These are phyloP conservation scores for Characodon lateralis DNA, from an alignment of 2,797 vertebrate species.

Conservation along the genomic window DNA sequence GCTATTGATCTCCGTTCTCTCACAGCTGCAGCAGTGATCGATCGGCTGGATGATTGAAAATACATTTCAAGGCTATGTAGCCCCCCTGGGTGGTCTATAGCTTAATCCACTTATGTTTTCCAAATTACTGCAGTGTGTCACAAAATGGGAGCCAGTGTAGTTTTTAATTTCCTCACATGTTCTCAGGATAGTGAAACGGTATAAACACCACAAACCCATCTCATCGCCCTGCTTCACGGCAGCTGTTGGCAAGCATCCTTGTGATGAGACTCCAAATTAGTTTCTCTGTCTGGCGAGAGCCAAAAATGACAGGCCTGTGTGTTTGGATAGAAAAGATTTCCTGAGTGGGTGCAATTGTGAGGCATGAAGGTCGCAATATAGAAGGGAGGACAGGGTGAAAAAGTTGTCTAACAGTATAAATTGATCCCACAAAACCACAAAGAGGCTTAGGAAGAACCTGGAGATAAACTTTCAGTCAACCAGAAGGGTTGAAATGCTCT, in stretches of 20 bases:
- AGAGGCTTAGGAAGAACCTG: slow-evolving; percentile 23
- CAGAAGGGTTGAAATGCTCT: not conserved
- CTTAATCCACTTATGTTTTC: slow-evolving; percentile 54
- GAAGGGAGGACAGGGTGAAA: slow-evolving; percentile 15
- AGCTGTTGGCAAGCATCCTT: slow-evolving; percentile 33
- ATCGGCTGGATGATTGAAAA: slow-evolving; percentile 51
- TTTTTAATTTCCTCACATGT: slow-evolving; percentile 36
- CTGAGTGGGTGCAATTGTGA: slow-evolving; percentile 21
- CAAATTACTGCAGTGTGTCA: slow-evolving; percentile 63
- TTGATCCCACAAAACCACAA: slow-evolving; percentile 18
- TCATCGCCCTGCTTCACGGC: slow-evolving; percentile 2
- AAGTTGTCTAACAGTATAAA: slow-evolving; percentile 32
- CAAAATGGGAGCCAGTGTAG: slow-evolving; percentile 34
- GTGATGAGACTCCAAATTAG: slow-evolving; percentile 66
- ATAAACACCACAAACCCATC: not conserved
- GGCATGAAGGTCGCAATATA: slow-evolving; percentile 23
- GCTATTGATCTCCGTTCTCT: slow-evolving; percentile 49
- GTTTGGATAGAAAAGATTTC: slow-evolving; percentile 38
- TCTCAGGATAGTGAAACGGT: slow-evolving; percentile 10
- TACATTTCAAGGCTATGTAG: slow-evolving; percentile 39
- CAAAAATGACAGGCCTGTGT: slow-evolving; percentile 21
- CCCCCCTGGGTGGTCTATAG: slow-evolving; percentile 25
- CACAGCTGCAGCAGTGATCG: slow-evolving; percentile 23
- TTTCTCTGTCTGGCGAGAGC: slow-evolving; percentile 36
- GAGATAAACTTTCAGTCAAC: slow-evolving; percentile 1